Evolutionary conservation across 1,140 invertebrate species (phyloP).

Genomic region (Metaphire vulgaris): DNA sequence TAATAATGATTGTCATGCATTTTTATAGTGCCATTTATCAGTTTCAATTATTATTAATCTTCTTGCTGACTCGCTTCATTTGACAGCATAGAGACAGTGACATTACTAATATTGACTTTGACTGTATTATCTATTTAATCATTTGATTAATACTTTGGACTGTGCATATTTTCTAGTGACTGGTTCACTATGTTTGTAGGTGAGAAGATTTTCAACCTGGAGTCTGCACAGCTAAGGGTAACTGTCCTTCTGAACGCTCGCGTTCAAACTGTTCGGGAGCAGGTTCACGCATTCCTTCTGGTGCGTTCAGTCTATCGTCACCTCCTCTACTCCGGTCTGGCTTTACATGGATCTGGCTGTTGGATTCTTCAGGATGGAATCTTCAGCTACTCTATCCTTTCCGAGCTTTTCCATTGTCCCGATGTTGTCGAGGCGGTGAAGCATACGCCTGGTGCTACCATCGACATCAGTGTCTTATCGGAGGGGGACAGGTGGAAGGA

Average conservation of each 20-base stretch:
- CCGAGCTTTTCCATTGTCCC: conserved; percentile 80
- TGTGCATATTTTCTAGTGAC: too few relatives aligned
- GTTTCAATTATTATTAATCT: too few relatives aligned
- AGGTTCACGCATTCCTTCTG: background rate
- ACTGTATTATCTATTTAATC: too few relatives aligned
- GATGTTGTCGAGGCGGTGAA: conserved; percentile 82
- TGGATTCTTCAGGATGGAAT: conserved; percentile 96
- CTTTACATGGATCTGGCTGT: conserved; percentile 52
- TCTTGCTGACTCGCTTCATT: too few relatives aligned
- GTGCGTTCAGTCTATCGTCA: conserved; percentile 6
- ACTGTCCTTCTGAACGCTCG: conserved; percentile 6
- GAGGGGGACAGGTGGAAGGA: conserved; percentile 70
- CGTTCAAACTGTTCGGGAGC: background rate
- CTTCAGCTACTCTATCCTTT: conserved; percentile 80
- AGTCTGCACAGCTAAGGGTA: background rate
- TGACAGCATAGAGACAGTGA: too few relatives aligned
- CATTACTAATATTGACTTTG: too few relatives aligned
- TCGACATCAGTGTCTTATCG: conserved; percentile 76
- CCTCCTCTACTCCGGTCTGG: conserved; percentile 16
- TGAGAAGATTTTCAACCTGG: conserved; percentile 14
- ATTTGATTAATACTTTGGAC: too few relatives aligned
- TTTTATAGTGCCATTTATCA: too few relatives aligned
- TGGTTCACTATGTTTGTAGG: too few relatives aligned
- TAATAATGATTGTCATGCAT: too few relatives aligned
- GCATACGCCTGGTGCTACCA: conserved; percentile 77